Evolutionary conservation across 2,113 vertebrate species (phyloP).

Genomic region (Struthio camelus): DNA sequence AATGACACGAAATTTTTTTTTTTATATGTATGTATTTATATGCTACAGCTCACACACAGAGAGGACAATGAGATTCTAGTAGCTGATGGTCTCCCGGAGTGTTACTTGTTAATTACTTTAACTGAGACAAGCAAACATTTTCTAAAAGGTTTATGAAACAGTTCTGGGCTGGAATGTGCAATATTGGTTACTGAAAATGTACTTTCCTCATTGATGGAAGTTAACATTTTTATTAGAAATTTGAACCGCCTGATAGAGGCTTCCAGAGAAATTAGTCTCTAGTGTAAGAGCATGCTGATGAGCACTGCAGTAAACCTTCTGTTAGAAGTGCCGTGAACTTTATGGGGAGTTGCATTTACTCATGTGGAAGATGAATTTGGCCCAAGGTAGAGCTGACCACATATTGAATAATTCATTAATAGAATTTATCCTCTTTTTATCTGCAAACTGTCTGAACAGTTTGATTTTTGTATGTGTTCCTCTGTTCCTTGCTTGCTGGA

Average conservation of each 20-base stretch:
- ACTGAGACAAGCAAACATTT: background rate
- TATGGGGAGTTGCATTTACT: background rate
- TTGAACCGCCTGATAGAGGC: background rate
- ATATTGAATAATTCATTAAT: background rate
- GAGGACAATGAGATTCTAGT: background rate
- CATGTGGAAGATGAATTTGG: background rate
- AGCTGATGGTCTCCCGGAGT: background rate
- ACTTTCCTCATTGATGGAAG: background rate
- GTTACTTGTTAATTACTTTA: background rate
- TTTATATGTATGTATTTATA: background rate
- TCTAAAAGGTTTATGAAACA: background rate
- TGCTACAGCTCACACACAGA: background rate
- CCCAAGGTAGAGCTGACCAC: background rate
- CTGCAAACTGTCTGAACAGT: background rate
- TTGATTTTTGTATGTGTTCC: background rate
- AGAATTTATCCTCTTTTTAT: background rate
- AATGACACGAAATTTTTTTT: background rate
- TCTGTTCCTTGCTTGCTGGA: fast-evolving
- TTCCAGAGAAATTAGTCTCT: background rate
- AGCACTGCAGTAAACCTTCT: background rate
- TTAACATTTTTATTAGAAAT: background rate
- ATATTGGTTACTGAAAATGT: background rate
- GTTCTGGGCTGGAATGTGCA: fast-evolving
- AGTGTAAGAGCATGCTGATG: fast-evolving
- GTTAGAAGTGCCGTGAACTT: background rate